Evolutionary conservation across 2,888 invertebrate genomes (phyloP).

Genomic region (Mayetiola destructor): DNA sequence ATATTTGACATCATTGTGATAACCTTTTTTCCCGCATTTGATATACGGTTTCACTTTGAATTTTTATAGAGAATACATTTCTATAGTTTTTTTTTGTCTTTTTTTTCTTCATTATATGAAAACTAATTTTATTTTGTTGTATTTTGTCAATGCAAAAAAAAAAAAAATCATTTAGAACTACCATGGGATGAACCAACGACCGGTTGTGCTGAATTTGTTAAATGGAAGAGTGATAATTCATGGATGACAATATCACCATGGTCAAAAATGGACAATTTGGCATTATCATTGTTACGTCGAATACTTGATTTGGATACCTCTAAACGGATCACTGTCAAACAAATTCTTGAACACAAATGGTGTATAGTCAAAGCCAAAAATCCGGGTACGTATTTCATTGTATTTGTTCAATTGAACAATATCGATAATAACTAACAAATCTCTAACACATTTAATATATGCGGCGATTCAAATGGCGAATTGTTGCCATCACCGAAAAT

Average conservation of each 20-base stretch:
- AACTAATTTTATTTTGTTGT: too few species aligned
- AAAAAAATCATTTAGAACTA: constrained; percentile 70
- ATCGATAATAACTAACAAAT: too few species aligned
- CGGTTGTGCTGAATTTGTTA: constrained; percentile 53
- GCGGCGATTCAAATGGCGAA: too few species aligned
- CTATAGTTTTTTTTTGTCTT: too few species aligned
- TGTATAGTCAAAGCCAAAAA: constrained; percentile 36
- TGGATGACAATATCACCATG: constrained; percentile 58
- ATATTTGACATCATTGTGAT: too few species aligned
- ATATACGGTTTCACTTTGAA: too few species aligned
- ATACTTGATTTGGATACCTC: constrained; percentile 55
- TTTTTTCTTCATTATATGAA: constrained; percentile 17
- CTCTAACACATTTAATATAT: too few species aligned
- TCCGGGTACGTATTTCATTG: constrained; percentile 30
- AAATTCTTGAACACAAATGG: constrained; percentile 67
- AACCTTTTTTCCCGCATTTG: too few species aligned
- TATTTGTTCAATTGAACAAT: background rate
- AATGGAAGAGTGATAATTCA: constrained; percentile 54
- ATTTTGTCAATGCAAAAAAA: too few species aligned
- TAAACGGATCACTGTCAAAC: constrained; percentile 48
- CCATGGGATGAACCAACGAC: constrained; percentile 82
- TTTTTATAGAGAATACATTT: too few species aligned
- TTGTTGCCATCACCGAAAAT: background rate
- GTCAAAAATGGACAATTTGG: constrained; percentile 63
- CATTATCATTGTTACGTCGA: constrained; percentile 59